Evolutionary conservation across 1,140 invertebrate genomes (phyloP).

Genomic region (Pseudoatta argentina): DNA sequence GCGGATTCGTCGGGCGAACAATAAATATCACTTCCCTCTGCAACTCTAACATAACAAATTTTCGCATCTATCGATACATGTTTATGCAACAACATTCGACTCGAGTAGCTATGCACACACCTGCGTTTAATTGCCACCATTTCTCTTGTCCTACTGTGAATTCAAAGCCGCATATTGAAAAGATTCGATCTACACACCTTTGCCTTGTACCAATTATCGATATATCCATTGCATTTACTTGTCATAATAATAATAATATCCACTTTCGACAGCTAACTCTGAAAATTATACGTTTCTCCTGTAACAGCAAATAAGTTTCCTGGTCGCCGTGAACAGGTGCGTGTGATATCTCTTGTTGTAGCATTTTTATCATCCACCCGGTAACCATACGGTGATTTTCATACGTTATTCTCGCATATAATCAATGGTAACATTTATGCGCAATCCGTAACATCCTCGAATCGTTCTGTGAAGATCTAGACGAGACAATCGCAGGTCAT

Average conservation of each 20-base stretch:
- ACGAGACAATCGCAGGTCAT: constrained; percentile 17
- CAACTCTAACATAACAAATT: constrained; percentile 56
- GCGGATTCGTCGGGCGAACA: constrained; percentile 36
- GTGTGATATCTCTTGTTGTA: constrained; percentile 14
- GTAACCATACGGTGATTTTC: constrained; percentile 34
- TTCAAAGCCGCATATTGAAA: constrained; percentile 52
- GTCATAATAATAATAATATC: constrained; percentile 69
- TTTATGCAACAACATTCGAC: constrained; percentile 56
- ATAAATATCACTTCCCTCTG: constrained; percentile 63
- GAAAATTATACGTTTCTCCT: constrained; percentile 70
- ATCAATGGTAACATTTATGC: constrained; percentile 36
- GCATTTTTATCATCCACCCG: constrained; percentile 26
- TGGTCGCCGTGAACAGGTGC: constrained; percentile 17
- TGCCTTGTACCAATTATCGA: constrained; percentile 75
- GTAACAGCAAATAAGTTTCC: constrained; percentile 62
- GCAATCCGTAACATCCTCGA: constrained; percentile 37
- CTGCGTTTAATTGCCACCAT: constrained; percentile 61
- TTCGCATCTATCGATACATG: constrained; percentile 7
- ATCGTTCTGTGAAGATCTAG: not conserved
- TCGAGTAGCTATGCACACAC: constrained; percentile 12
- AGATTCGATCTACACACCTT: constrained; percentile 73
- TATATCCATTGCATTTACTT: constrained; percentile 71
- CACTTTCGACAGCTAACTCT: constrained; percentile 48
- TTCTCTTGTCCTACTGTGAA: constrained; percentile 50
- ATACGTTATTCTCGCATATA: constrained; percentile 20